Conservation (phyloP, 2,113 vertebrate species). For the Lepisosteus osseus region DNA sequence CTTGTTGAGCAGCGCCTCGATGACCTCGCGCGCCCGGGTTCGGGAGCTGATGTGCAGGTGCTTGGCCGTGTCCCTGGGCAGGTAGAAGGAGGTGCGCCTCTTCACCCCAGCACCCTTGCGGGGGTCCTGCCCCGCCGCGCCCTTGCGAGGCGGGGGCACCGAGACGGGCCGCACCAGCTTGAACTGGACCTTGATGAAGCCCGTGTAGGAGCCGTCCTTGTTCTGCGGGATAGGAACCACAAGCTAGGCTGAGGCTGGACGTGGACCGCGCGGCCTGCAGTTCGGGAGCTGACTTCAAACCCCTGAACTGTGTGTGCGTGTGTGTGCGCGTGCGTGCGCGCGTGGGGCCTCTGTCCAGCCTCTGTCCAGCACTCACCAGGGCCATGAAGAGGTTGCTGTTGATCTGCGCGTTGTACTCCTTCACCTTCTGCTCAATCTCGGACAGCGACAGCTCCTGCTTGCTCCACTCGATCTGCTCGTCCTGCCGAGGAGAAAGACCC, state of each 20-base stretch:
- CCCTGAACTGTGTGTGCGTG: background rate
- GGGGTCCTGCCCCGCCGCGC: constrained; percentile 52
- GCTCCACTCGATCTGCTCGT: constrained; percentile 76
- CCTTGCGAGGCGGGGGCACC: constrained; percentile 72
- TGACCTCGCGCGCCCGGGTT: constrained; percentile 84
- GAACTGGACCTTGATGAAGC: constrained; percentile 95
- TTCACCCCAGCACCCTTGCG: constrained; percentile 52
- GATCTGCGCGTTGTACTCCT: constrained; percentile 90
- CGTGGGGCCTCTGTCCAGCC: background rate
- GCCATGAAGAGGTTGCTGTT: constrained; percentile 94
- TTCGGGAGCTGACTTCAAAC: no score
- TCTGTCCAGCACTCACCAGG: constrained; percentile 61
- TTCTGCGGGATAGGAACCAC: constrained; percentile 62
- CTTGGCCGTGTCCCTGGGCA: constrained; percentile 88
- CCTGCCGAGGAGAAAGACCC: constrained; percentile 56
- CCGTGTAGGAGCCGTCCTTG: constrained; percentile 88
- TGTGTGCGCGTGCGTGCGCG: background rate
- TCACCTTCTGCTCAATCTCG: constrained; percentile 84
- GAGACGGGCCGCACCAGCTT: constrained; percentile 87
- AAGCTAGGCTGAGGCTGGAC: background rate
- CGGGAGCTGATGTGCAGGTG: constrained; percentile 88
- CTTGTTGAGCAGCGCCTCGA: constrained; percentile 89
- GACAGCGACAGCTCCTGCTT: constrained; percentile 71
- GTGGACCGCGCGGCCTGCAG: background rate
- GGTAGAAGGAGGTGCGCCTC: constrained; percentile 90